These are phyloP conservation scores for Meloidogyne hapla DNA, from an alignment of 1,140 invertebrate species.

Conservation along the genomic window DNA sequence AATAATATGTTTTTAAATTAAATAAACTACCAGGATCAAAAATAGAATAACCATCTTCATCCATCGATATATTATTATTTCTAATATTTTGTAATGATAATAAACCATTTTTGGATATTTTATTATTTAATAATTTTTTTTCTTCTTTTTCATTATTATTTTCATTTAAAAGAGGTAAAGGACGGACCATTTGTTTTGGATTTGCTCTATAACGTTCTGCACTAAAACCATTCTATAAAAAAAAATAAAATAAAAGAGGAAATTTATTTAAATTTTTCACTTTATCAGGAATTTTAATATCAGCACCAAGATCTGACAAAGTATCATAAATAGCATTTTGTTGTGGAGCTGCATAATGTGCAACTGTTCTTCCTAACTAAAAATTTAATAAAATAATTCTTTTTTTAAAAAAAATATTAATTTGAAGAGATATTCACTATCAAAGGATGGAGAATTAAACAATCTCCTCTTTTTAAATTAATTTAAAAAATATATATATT, in stretches of 20 bases:
- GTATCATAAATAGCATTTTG: constrained; percentile 64
- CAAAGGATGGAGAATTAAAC: neutral
- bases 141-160: neutral
- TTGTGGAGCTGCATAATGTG: constrained; percentile 61
- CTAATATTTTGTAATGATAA: constrained; percentile 2
- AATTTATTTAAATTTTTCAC: constrained; percentile 25
- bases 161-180: constrained; percentile 36
- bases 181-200: constrained; percentile 50
- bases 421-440: too few species aligned
- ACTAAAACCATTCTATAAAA: constrained; percentile 56
- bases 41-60: constrained; percentile 16
- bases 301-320: constrained; percentile 56
- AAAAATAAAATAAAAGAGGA: neutral
- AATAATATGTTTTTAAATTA: too few species aligned
- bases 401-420: too few species aligned
- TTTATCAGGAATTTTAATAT: constrained; percentile 54
- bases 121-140: neutral
- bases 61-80: constrained; percentile 27
- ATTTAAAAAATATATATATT: too few species aligned
- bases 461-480: too few species aligned
- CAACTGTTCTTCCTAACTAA: constrained; percentile 55
- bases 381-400: constrained; percentile 11
- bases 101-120: neutral
- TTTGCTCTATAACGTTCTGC: constrained; percentile 52
- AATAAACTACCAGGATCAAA: constrained; percentile 33